Base-by-base conservation (phyloP, 2,113 vertebrate genomes). In the Lepisosteus oculatus region DNA sequence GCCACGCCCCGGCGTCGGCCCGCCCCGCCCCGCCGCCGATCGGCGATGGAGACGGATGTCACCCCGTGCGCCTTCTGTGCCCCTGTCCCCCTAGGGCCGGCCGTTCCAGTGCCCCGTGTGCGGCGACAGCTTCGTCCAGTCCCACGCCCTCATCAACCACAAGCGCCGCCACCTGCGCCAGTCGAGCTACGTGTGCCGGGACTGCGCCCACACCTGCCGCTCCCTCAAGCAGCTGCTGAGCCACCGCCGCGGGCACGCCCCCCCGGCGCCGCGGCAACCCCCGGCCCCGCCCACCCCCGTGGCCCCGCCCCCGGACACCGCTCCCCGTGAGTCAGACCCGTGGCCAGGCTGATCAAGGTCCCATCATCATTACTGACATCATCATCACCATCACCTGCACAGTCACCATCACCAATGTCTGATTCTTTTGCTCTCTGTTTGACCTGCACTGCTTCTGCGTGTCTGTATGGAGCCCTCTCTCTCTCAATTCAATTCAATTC, bases 81-180 rank as follows among this genome's bases (percentile, higher is more conserved):
- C 51, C 8, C 15, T 67, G 44, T 9, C 17, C 15, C 47, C 17
- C 17, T n/a, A 61, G 68, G 68, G 68, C n/a, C 55, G 56, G 7
- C 56, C 68, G n/a, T 70, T 70, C 69, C 69, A 61, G 44, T 70
- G 69, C 57, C 69, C 69, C 6, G 69, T 70, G 13, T 61, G 69
- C 11, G 69, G 69, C 12, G 69, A 70, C 59, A 62, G 69, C 43
- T 61, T 70, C 15, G 59, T 70, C 8, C 69, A 70, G 59, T 62
- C 69, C 11, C 69, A 70, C 42, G 69, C 57, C 13, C 69, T 70
- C 2, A 43, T 70, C 57, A 70, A 51, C 57, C 69, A 47, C n/a
- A 57, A 62, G 57, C 56, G 57, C 3, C 43, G 69, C 3, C 69
- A 70, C 59, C 9, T 62, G n/a, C 43, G 14, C 44, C 69, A 70